Conservation (phyloP, 2,113 vertebrate genomes). For the Clarias batrachus region DNA sequence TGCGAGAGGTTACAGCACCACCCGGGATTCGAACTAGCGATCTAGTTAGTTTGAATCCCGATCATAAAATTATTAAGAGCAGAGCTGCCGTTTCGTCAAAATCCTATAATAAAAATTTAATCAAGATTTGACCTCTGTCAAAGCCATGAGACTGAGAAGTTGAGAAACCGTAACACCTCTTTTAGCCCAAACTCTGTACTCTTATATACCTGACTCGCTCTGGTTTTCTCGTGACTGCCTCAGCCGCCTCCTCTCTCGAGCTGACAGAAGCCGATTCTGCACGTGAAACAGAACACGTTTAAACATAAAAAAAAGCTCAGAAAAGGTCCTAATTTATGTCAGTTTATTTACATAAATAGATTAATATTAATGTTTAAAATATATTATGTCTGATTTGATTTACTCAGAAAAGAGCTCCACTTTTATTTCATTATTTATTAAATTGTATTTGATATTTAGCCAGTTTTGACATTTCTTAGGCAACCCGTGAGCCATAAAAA, state of each 20-base stretch:
- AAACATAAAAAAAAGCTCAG: neutral
- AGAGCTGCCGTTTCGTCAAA: neutral
- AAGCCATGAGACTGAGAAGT: neutral
- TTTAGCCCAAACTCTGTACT: neutral
- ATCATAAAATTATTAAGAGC: too few species aligned
- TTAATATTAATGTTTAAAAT: neutral
- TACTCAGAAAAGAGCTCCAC: neutral
- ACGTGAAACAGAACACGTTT: constrained; percentile 14
- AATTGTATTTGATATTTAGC: neutral
- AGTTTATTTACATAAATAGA: neutral
- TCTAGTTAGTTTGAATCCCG: too few species aligned
- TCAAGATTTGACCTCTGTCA: neutral
- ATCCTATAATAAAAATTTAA: neutral
- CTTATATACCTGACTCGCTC: constrained; percentile 72
- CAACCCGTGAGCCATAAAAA: neutral
- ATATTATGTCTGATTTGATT: neutral
- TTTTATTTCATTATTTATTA: too few species aligned
- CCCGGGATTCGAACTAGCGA: too few species aligned
- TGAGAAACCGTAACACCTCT: neutral
- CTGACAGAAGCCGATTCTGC: constrained; percentile 86
- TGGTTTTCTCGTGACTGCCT: constrained; percentile 83
- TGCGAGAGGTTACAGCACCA: too few species aligned
- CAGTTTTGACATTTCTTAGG: too few species aligned
- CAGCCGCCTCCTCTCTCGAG: constrained; percentile 89
- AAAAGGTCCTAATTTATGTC: neutral